phyloP scores from a whole-genome alignment of 2,888 invertebrate genomes.

The Himalopsyche anomala region DNA sequence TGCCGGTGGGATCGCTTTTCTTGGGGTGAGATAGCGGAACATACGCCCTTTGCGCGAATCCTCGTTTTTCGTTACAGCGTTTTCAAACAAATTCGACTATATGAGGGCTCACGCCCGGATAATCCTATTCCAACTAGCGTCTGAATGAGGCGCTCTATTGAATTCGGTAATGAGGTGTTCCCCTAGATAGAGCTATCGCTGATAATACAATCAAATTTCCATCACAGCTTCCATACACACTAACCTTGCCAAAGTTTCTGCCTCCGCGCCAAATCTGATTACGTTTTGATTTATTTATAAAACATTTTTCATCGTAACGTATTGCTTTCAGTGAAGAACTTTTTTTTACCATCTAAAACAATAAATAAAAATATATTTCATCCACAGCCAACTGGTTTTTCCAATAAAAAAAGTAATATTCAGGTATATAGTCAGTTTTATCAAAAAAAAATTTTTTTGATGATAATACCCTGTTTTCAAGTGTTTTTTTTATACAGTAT shows the following conservation, averaged over 20 bases:
- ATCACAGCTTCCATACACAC: constrained; percentile 51
- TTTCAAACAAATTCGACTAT: constrained; percentile 60
- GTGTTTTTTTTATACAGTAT: too few species aligned
- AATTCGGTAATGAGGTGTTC: constrained; percentile 65
- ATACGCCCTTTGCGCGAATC: constrained; percentile 47
- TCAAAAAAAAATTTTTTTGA: too few species aligned
- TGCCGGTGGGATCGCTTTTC: constrained; percentile 34
- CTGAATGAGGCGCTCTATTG: constrained; percentile 64
- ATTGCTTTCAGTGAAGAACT: not conserved
- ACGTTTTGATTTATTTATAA: not conserved
- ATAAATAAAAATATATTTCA: too few species aligned
- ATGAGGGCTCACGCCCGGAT: constrained; percentile 61
- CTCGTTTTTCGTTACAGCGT: constrained; percentile 61
- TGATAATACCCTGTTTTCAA: too few species aligned
- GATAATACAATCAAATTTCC: constrained; percentile 65
- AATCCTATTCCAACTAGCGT: constrained; percentile 63
- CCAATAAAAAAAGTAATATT: too few species aligned
- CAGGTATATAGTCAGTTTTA: too few species aligned
- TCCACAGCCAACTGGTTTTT: too few species aligned
- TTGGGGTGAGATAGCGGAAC: constrained; percentile 37
- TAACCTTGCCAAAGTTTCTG: not conserved
- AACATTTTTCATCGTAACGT: not conserved
- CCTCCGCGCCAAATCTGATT: constrained; percentile 7
- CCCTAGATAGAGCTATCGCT: constrained; percentile 52
- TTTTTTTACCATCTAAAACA: too few species aligned